These are phyloP conservation scores for Polymixis lichenea DNA, from an alignment of 2,888 invertebrate genomes.

Conservation along the genomic window DNA sequence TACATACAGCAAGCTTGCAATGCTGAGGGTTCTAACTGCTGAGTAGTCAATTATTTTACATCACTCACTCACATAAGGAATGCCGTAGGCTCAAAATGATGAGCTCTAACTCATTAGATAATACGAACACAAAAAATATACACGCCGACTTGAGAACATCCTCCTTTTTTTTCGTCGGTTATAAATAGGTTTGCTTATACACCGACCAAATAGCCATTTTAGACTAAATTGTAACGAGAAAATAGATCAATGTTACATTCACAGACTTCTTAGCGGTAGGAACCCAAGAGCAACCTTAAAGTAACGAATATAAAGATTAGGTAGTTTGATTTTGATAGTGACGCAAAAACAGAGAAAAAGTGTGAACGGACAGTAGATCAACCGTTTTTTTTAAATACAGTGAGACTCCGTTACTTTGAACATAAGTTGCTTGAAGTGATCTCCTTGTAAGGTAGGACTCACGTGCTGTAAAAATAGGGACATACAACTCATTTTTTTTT, in stretches of 20 bases:
- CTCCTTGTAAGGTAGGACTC: neutral
- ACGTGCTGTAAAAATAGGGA: neutral
- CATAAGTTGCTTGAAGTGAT: neutral
- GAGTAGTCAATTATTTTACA: neutral
- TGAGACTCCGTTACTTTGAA: neutral
- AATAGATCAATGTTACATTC: too few relatives aligned
- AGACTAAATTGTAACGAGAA: too few relatives aligned
- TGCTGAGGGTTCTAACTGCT: neutral
- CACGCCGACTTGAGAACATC: too few relatives aligned
- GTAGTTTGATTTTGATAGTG: too few relatives aligned
- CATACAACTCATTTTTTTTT: neutral
- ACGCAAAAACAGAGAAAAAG: too few relatives aligned
- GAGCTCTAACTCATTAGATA: neutral
- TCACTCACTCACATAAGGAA: neutral
- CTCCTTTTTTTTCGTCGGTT: too few relatives aligned
- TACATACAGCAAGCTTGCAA: neutral
- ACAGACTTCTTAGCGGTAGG: too few relatives aligned
- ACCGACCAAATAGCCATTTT: too few relatives aligned
- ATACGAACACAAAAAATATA: neutral
- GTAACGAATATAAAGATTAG: too few relatives aligned
- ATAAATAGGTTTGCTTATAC: neutral
- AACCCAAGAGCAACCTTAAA: too few relatives aligned
- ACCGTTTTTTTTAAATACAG: neutral
- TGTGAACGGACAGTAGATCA: neutral
- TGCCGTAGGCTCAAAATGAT: neutral